Percentiles rank a stretch among this genome's conserved stretches.
phyloP scores from a whole-genome alignment of 2,113 vertebrate genomes.

The Ciconia stormi region DNA sequence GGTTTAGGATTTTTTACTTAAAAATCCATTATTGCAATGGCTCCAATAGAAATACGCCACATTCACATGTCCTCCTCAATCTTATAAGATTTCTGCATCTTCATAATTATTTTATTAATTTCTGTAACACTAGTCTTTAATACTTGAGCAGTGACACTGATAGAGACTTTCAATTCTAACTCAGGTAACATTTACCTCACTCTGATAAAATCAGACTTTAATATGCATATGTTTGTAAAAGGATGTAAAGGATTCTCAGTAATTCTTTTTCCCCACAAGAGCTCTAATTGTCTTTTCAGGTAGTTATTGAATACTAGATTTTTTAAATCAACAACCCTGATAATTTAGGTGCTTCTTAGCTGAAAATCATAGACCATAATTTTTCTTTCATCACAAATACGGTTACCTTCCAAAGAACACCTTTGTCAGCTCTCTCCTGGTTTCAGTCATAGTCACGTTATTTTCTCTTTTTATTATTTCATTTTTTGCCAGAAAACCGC shows the following conservation, averaged over 20 bases:
- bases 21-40: background rate
- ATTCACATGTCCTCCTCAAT: background rate
- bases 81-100: background rate
- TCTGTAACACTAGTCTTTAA: background rate
- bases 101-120: background rate
- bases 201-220: background rate
- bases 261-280: background rate
- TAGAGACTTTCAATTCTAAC: background rate
- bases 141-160: background rate
- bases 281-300: background rate
- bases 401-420: background rate
- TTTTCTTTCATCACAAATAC: background rate
- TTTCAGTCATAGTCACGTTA: background rate
- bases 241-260: background rate
- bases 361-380: background rate
- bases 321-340: background rate
- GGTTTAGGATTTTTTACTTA: background rate
- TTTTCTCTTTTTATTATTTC: background rate
- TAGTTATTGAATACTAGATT: background rate
- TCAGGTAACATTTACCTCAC: background rate
- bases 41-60: fast-evolving
- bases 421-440: background rate
- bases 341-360: background rate
- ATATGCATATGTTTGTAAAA: background rate
- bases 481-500: background rate